These are phyloP conservation scores for Heliconius cydno DNA, from an alignment of 2,888 invertebrate genomes.

Conservation along the genomic window DNA sequence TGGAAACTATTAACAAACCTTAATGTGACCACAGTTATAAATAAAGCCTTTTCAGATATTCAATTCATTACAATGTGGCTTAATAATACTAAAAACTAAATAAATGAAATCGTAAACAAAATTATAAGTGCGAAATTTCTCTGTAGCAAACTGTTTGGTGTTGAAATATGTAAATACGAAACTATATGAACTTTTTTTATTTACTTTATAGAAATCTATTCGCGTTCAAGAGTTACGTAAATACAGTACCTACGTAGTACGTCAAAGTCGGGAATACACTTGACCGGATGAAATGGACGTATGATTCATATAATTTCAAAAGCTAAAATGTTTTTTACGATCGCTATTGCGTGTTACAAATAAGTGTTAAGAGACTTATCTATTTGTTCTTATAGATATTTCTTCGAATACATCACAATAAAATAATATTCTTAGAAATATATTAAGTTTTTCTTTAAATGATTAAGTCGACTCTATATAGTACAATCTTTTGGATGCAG, in stretches of 20 bases:
- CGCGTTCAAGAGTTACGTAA: conserved; percentile 63
- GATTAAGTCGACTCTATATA: too few relatives aligned
- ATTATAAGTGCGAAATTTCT: conserved; percentile 57
- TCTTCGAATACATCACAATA: neutral
- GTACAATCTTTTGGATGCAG: too few relatives aligned
- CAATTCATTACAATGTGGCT: neutral
- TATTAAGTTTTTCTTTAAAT: too few relatives aligned
- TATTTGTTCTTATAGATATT: neutral
- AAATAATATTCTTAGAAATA: too few relatives aligned
- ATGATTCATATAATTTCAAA: conserved; percentile 45
- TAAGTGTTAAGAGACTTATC: neutral
- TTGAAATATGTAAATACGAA: conserved; percentile 42
- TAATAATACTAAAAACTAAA: conserved; percentile 33
- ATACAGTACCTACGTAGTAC: conserved; percentile 49
- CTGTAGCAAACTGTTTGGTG: conserved; percentile 71
- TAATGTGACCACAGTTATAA: too few relatives aligned
- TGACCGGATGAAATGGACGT: conserved; percentile 58
- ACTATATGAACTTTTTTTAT: conserved; percentile 53
- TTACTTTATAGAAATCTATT: conserved; percentile 71
- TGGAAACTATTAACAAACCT: too few relatives aligned
- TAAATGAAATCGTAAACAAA: conserved; percentile 19
- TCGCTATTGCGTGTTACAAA: neutral
- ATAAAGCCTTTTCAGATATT: too few relatives aligned
- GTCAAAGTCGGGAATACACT: conserved; percentile 65
- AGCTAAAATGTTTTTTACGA: conserved; percentile 5